A percentile compares a stretch with the other conserved stretches of the same genome.
Conservation (phyloP, 2,797 vertebrate species). For the Sebastolobus altivelis region DNA sequence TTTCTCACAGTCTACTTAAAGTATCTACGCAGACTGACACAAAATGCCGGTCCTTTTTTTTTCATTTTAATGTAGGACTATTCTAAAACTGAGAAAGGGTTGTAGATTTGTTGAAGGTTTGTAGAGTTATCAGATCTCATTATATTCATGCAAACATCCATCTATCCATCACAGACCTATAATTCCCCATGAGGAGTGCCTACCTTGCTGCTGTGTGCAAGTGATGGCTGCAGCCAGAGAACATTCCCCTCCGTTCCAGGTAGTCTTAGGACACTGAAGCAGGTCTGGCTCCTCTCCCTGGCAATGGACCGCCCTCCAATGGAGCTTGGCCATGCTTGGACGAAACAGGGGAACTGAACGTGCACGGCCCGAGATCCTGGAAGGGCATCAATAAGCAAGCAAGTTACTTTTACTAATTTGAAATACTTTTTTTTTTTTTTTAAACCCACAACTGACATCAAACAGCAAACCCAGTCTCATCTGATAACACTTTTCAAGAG, state of each 20-base stretch:
- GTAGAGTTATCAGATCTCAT: neutral
- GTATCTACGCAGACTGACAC: neutral
- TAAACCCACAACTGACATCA: neutral
- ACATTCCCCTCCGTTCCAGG: constrained; percentile 88
- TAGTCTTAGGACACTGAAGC: constrained; percentile 87
- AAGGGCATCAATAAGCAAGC: constrained; percentile 21
- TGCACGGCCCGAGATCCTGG: constrained; percentile 87
- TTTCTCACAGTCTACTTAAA: constrained; percentile 9
- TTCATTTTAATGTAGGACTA: neutral
- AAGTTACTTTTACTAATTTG: neutral
- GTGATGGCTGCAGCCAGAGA: constrained; percentile 87
- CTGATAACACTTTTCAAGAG: neutral
- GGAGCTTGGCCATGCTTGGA: constrained; percentile 82
- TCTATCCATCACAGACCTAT: neutral
- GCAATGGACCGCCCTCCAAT: constrained; percentile 90
- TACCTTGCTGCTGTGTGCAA: constrained; percentile 86
- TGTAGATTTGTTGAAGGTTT: neutral
- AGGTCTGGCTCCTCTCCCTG: constrained; percentile 90
- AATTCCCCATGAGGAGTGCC: neutral
- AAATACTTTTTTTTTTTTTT: neutral
- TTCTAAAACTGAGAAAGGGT: neutral
- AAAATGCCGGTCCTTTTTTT: neutral
- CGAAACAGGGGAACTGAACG: constrained; percentile 83
- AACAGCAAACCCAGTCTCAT: neutral
- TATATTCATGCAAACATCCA: neutral